These are phyloP conservation scores for Dasyurus viverrinus DNA, from an alignment of 2,113 vertebrate genomes.

Conservation along the genomic window DNA sequence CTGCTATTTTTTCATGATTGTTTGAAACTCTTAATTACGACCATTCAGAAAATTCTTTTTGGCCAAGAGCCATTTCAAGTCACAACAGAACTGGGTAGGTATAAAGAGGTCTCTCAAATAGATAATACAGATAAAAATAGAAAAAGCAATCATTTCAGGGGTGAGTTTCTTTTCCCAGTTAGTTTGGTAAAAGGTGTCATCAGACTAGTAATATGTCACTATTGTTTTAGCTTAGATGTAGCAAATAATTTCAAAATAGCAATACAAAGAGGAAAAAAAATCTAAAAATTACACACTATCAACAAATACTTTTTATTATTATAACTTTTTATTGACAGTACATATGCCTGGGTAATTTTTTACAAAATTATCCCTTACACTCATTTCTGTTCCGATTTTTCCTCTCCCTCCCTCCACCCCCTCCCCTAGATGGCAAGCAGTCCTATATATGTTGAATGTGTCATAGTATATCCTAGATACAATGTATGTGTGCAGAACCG, in stretches of 20 bases:
- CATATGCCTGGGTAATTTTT: too few relatives aligned
- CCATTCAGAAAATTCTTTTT: conserved; percentile 9
- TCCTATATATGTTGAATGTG: too few relatives aligned
- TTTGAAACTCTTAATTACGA: background rate
- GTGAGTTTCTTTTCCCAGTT: conserved; percentile 15
- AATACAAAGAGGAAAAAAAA: background rate
- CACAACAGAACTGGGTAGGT: background rate
- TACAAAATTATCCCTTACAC: too few relatives aligned
- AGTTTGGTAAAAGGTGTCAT: conserved; percentile 25
- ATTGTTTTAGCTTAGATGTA: conserved; percentile 19
- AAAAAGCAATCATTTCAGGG: conserved; percentile 26
- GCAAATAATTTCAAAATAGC: conserved; percentile 36
- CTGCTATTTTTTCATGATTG: background rate
- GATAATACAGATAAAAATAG: conserved; percentile 32
- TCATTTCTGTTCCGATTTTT: too few relatives aligned
- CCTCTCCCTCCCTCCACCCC: too few relatives aligned
- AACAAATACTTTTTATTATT: background rate
- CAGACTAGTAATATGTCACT: background rate
- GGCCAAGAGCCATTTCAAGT: conserved; percentile 41
- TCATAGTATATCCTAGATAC: too few relatives aligned
- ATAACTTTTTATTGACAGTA: too few relatives aligned
- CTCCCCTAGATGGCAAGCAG: too few relatives aligned
- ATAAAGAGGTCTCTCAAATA: conserved; percentile 27
- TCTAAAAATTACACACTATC: background rate
- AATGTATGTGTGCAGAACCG: too few relatives aligned